Percentiles rank a stretch among this genome's conserved stretches.
These are phyloP conservation scores for Hucho hucho DNA, from an alignment of 2,113 vertebrate genomes.

Conservation along the genomic window DNA sequence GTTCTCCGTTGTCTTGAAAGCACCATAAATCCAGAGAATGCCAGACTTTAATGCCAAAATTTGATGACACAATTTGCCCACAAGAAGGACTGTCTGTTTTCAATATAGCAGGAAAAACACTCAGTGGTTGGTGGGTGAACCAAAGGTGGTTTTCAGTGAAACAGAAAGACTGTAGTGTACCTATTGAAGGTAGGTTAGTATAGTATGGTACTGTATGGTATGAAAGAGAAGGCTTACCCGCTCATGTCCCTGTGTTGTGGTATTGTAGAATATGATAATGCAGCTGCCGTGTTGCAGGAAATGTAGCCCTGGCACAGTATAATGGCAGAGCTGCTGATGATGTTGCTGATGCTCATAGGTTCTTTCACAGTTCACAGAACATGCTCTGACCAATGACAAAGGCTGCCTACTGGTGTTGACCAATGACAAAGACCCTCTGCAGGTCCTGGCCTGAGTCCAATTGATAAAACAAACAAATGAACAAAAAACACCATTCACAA, in stretches of 20 bases:
- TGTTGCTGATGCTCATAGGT: slow-evolving; percentile 70
- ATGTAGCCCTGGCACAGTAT: slow-evolving; percentile 20
- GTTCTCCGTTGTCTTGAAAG: too few relatives aligned
- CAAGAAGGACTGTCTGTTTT: neutral
- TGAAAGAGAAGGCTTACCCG: neutral
- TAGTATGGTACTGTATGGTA: too few relatives aligned
- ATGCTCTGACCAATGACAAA: slow-evolving; percentile 62
- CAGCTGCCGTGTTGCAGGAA: slow-evolving; percentile 47
- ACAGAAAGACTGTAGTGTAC: too few relatives aligned
- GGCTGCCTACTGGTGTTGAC: slow-evolving; percentile 53
- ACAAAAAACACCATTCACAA: slow-evolving; percentile 55
- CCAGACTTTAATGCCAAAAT: too few relatives aligned
- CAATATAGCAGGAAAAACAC: neutral
- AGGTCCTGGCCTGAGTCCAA: too few relatives aligned
- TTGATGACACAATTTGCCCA: too few relatives aligned
- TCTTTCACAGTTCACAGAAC: slow-evolving; percentile 60
- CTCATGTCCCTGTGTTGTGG: neutral
- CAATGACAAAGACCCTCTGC: slow-evolving; percentile 42
- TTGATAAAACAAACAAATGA: too few relatives aligned
- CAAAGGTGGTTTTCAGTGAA: too few relatives aligned
- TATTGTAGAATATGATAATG: slow-evolving; percentile 48
- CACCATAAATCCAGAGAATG: too few relatives aligned
- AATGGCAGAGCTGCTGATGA: slow-evolving; percentile 53
- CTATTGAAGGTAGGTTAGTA: too few relatives aligned
- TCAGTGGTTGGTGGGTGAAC: neutral